phyloP scores from a whole-genome alignment of 2,797 vertebrate species.

The Micromesistius poutassou region DNA sequence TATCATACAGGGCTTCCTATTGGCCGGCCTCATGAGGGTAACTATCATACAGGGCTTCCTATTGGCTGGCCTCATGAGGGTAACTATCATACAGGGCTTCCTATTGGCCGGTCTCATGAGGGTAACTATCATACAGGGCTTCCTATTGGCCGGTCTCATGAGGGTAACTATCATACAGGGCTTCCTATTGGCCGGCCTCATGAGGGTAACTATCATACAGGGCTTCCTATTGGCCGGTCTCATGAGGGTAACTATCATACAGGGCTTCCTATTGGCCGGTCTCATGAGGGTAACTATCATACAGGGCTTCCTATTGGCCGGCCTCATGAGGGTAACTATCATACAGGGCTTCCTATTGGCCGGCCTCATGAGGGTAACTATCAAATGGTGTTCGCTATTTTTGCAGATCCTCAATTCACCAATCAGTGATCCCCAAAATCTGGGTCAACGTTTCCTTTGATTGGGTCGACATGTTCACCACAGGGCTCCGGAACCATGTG shows the following conservation, averaged over 20 bases:
- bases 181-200: not conserved
- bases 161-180: not conserved
- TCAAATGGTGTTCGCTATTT: not conserved
- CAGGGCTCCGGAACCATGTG: too few relatives aligned
- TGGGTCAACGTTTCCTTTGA: too few relatives aligned
- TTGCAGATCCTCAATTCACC: too few relatives aligned
- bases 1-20: constrained; percentile 1
- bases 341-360: not conserved
- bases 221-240: not conserved
- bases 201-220: not conserved
- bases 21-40: not conserved
- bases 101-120: not conserved
- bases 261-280: not conserved
- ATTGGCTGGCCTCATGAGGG: not conserved
- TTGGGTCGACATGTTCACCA: too few relatives aligned
- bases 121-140: not conserved
- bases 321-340: not conserved
- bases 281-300: not conserved
- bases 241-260: not conserved
- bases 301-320: not conserved
- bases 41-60: not conserved
- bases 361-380: not conserved
- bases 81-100: not conserved
- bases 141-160: not conserved
- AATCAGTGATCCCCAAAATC: too few relatives aligned